phyloP scores from a whole-genome alignment of 2,888 invertebrate species.

The Pseudococcus longispinus region DNA sequence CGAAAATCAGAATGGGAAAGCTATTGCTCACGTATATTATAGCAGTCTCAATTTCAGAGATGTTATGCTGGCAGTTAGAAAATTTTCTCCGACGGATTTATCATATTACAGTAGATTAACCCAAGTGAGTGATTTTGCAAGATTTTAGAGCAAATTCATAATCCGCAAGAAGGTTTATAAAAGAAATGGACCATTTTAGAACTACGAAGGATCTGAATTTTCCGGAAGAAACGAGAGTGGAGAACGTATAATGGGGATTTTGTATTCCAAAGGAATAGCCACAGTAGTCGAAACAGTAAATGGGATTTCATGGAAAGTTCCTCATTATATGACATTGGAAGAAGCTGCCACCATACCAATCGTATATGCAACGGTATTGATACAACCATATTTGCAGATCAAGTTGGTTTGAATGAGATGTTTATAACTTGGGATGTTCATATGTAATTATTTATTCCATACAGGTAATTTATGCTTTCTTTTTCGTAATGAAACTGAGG shows the following conservation, averaged over 20 bases:
- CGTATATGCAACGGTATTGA: slow-evolving; percentile 68
- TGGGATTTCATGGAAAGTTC: slow-evolving; percentile 67
- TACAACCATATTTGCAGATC: too few relatives aligned
- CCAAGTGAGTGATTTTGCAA: neutral
- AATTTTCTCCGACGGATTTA: slow-evolving; percentile 82
- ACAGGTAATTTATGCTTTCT: slow-evolving; percentile 69
- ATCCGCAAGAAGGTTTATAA: slow-evolving; percentile 64
- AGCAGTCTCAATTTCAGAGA: slow-evolving; percentile 84
- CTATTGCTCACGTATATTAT: neutral
- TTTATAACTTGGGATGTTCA: too few relatives aligned
- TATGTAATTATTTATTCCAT: too few relatives aligned
- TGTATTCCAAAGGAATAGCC: slow-evolving; percentile 65
- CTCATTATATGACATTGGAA: slow-evolving; percentile 69
- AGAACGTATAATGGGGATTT: slow-evolving; percentile 65
- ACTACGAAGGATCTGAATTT: slow-evolving; percentile 70
- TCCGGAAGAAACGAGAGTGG: slow-evolving; percentile 64
- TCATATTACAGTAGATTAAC: slow-evolving; percentile 71
- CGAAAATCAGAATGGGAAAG: neutral
- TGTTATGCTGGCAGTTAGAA: slow-evolving; percentile 91
- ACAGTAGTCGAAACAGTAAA: slow-evolving; percentile 66
- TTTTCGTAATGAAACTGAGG: slow-evolving; percentile 67
- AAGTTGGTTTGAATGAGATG: too few relatives aligned
- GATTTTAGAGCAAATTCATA: neutral
- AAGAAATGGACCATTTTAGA: slow-evolving; percentile 60
- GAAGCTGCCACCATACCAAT: slow-evolving; percentile 73